phyloP scores from a whole-genome alignment of 2,113 vertebrate species.

The Micronycteris hirsuta region DNA sequence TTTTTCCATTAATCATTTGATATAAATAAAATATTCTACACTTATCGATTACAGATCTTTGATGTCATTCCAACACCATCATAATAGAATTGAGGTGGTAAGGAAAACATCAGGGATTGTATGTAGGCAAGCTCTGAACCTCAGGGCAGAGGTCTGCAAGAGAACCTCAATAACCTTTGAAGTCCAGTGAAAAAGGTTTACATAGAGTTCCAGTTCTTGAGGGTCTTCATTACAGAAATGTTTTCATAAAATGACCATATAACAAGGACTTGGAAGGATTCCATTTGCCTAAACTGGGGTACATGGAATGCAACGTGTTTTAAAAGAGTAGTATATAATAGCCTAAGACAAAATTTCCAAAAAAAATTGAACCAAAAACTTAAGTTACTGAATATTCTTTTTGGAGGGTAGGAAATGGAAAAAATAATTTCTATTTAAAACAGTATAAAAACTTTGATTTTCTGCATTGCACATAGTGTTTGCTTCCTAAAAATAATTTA shows the following conservation, averaged over 20 bases:
- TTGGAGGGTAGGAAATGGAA: background rate
- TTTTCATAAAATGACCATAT: background rate
- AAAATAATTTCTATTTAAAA: background rate
- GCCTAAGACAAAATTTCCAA: background rate
- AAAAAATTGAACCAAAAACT: background rate
- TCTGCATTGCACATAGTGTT: background rate
- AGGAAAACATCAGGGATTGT: background rate
- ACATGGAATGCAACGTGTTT: background rate
- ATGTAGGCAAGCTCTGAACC: background rate
- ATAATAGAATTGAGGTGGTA: background rate
- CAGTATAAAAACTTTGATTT: background rate
- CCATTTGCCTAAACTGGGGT: background rate
- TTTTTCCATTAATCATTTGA: background rate
- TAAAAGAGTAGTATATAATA: background rate
- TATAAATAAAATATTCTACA: background rate
- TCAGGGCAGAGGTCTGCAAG: background rate
- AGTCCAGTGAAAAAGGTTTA: background rate
- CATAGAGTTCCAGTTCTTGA: background rate
- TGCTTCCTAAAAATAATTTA: background rate
- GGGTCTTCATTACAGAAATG: background rate
- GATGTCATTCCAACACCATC: background rate
- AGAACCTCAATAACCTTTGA: background rate
- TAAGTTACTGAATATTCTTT: background rate
- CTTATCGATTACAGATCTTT: background rate
- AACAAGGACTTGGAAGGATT: background rate